These are phyloP conservation scores for Sitophilus oryzae DNA, from an alignment of 1,140 invertebrate genomes.

Conservation along the genomic window DNA sequence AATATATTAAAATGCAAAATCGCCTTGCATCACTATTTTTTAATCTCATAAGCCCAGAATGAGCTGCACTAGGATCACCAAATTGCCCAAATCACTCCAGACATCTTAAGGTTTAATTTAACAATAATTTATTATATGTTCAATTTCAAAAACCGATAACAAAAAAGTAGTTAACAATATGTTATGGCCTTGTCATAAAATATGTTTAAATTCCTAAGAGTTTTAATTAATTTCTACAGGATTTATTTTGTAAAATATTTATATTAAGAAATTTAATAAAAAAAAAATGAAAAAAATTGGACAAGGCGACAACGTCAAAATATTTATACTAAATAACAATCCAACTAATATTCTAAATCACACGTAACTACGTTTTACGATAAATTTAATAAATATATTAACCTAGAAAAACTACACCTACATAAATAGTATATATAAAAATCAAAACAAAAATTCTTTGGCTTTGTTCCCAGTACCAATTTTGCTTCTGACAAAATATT, in stretches of 20 bases:
- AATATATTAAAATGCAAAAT: conserved; percentile 31
- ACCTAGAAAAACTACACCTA: conserved; percentile 22
- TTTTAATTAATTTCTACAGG: not conserved
- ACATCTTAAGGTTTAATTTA: conserved; percentile 18
- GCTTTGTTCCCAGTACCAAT: conserved; percentile 53
- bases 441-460: conserved; percentile 59
- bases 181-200: not conserved
- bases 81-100: conserved; percentile 37
- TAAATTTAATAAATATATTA: conserved; percentile 20
- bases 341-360: conserved; percentile 14
- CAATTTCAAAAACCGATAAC: conserved; percentile 16
- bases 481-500: conserved; percentile 30
- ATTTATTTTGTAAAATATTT: no score
- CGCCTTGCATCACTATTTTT: conserved; percentile 13
- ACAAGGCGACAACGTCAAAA: conserved; percentile 1
- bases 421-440: conserved; percentile 41
- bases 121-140: conserved; percentile 15
- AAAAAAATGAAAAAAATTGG: no score
- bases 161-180: conserved; percentile 6
- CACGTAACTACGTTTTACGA: conserved; percentile 22
- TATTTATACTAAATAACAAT: conserved; percentile 12
- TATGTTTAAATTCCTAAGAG: not conserved
- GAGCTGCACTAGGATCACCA: conserved; percentile 26
- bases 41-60: conserved; percentile 5
- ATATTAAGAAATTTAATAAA: no score